Conservation (phyloP, 2,113 vertebrate species). For the Podarcis raffonei region DNA sequence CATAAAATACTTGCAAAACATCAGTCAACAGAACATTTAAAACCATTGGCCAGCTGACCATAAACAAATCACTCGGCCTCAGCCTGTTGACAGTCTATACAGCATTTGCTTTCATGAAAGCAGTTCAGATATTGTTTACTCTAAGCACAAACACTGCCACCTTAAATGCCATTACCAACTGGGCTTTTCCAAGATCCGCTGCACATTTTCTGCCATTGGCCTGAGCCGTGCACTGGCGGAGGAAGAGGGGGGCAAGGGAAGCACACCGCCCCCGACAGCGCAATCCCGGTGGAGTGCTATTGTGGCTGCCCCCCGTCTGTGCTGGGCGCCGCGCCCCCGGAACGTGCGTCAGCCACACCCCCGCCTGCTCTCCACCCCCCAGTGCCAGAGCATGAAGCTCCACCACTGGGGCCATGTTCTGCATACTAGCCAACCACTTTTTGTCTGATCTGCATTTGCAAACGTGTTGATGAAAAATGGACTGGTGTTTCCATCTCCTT, state of each 20-base stretch:
- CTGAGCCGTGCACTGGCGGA: background rate
- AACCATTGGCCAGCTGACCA: slow-evolving; percentile 2
- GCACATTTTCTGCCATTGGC: background rate
- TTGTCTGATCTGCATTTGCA: background rate
- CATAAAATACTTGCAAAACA: background rate
- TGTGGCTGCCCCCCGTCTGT: too few species aligned
- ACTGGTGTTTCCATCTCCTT: background rate
- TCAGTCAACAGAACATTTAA: background rate
- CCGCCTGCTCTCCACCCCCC: too few species aligned
- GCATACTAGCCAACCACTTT: background rate
- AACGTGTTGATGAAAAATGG: background rate
- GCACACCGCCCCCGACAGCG: too few species aligned
- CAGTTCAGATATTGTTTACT: background rate
- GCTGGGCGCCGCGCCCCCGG: too few species aligned
- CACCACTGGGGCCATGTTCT: background rate
- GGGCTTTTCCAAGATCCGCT: background rate
- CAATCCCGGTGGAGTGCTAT: too few species aligned
- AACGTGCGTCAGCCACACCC: too few species aligned
- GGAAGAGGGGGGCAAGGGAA: too few species aligned
- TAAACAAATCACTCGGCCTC: background rate
- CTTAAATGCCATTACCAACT: background rate
- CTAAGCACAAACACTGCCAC: background rate
- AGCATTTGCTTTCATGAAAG: background rate
- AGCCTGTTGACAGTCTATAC: background rate
- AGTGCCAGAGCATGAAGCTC: too few species aligned